phyloP scores from a whole-genome alignment of 1,140 invertebrate species.

The Coelopa frigida region DNA sequence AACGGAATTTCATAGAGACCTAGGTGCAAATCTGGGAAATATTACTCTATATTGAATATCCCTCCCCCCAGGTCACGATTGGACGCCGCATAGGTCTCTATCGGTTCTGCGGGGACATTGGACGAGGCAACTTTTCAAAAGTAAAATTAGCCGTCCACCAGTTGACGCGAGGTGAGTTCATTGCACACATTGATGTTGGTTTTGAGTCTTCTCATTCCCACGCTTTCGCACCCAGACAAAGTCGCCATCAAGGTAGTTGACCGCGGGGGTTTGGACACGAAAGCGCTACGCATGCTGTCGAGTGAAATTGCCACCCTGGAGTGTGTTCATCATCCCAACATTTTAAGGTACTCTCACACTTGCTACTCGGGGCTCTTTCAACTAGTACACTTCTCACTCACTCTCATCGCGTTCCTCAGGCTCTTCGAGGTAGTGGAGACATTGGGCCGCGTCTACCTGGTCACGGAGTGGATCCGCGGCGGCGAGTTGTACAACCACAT shows the following conservation, averaged over 20 bases:
- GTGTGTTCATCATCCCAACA: conserved; percentile 69
- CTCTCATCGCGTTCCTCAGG: conserved; percentile 29
- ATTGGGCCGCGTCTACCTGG: conserved; percentile 69
- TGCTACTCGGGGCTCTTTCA: too few species aligned
- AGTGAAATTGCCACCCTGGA: conserved; percentile 77
- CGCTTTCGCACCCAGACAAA: conserved; percentile 40
- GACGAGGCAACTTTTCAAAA: conserved; percentile 83
- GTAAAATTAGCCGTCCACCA: conserved; percentile 80
- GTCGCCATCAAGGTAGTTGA: conserved; percentile 88
- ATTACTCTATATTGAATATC: too few species aligned
- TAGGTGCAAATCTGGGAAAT: too few species aligned
- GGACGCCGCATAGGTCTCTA: conserved; percentile 47
- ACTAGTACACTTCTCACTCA: background rate
- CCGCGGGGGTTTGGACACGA: conserved; percentile 71
- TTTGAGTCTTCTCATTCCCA: background rate
- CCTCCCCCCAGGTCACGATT: conserved; percentile 46
- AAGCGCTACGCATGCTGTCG: conserved; percentile 67
- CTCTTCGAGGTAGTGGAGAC: conserved; percentile 74
- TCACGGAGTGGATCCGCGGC: conserved; percentile 77
- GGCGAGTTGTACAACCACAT: conserved; percentile 82
- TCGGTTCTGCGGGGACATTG: conserved; percentile 54
- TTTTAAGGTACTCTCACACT: too few species aligned
- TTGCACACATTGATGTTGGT: background rate
- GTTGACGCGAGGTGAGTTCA: conserved; percentile 70
- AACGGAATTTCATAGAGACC: too few species aligned